Evolutionary conservation across 2,797 vertebrate genomes (phyloP).

Genomic region (Pseudomugil gertrudae): DNA sequence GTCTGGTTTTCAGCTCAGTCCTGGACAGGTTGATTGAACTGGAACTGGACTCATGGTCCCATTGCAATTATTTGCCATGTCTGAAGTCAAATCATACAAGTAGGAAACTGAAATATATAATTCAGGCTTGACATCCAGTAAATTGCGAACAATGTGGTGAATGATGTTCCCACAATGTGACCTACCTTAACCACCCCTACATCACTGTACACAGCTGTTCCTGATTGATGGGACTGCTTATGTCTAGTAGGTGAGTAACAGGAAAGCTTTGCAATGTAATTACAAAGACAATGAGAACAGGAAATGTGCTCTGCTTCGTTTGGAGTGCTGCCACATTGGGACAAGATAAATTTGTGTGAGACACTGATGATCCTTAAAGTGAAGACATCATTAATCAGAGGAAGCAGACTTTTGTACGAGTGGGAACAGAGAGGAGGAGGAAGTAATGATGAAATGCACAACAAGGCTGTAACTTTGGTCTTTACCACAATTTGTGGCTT

Average conservation of each 20-base stretch:
- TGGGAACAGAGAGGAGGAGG: slow-evolving; percentile 6
- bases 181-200: slow-evolving; percentile 22
- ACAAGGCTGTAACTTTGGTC: background rate
- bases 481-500: background rate
- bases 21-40: too few relatives aligned
- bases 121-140: background rate
- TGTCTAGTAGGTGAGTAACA: slow-evolving; percentile 53
- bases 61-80: too few relatives aligned
- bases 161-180: slow-evolving; percentile 19
- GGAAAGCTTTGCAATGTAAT: slow-evolving; percentile 41
- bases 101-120: slow-evolving; percentile 4
- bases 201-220: background rate
- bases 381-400: slow-evolving; percentile 61
- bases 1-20: too few relatives aligned
- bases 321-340: slow-evolving; percentile 37
- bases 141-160: slow-evolving; percentile 9
- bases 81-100: slow-evolving; percentile 21
- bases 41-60: too few relatives aligned
- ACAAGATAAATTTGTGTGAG: slow-evolving; percentile 53
- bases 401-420: slow-evolving; percentile 26
- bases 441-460: background rate
- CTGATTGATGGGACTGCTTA: slow-evolving; percentile 42
- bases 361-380: slow-evolving; percentile 58
- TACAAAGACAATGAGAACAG: slow-evolving; percentile 47
- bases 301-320: slow-evolving; percentile 39